Evolutionary conservation across 2,888 invertebrate genomes (phyloP), one percentile per base, ranked within the genome.

Genomic region (Eristalis intricaria): DNA sequence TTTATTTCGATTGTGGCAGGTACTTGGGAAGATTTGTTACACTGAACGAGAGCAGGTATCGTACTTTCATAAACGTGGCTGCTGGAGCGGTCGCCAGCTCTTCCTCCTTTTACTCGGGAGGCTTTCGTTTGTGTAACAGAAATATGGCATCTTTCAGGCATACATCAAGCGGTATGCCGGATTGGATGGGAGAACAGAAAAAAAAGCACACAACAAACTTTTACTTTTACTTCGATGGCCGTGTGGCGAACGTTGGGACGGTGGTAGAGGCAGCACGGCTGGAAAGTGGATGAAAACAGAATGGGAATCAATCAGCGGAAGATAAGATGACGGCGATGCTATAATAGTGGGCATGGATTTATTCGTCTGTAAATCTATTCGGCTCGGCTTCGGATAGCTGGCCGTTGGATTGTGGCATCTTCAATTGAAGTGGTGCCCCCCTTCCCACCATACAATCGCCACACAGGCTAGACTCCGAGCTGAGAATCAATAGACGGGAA

Each of bases 271-370:
- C 56, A 40, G 26, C 68, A 11, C 73, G 61, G 15, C 70, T 84
- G 63, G 84, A 85, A 85, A 85, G 84, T 81, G 76, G 71, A 76
- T 63, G 81, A 68, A 81, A 81, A 81, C 76, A 81, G 76, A 85
- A 85, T 82, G 77, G 85, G 82, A 85, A 85, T 85, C 85, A 85
- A 85, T 85, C 85, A 85, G 82, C 68, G 35, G 26, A 63, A 73
- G 85, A 85, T 85, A 85, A 85, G 77, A 77, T 76, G 76, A 68
- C 80, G 43, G 64, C 68, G 76, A 81, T 85, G 81, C 68, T 81
- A 81, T 85, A 77, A 85, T 85, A 77, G 82, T 64, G 69, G 73
- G 73, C 70, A 40, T 66, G 81, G 58, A 69, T 50, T 82, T 77
- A 82, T 77, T 77, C 76, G 77, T 82, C 85, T 85, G 85, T 85